Evolutionary conservation across 2,797 vertebrate genomes (phyloP).

Genomic region (Silurus lanzhouensis): DNA sequence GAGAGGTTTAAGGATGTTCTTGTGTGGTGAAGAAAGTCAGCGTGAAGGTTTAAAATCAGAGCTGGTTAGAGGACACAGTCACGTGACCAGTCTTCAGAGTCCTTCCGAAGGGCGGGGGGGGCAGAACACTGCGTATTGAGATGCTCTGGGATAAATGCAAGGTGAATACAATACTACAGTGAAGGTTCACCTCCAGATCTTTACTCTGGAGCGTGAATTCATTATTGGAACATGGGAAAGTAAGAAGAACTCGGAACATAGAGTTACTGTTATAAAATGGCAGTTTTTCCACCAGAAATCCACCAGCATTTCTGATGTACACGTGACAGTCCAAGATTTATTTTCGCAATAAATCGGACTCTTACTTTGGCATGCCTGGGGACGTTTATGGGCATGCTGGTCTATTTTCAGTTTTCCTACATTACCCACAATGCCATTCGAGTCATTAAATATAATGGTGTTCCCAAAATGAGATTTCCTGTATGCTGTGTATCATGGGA

Average conservation of each 20-base stretch:
- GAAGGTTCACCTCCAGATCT: neutral
- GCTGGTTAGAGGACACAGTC: neutral
- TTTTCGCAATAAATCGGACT: too few relatives aligned
- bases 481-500: neutral
- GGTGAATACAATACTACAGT: neutral
- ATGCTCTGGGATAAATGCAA: neutral
- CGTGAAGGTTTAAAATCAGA: neutral
- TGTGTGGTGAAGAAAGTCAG: neutral
- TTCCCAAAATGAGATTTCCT: neutral
- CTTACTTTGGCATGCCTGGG: too few relatives aligned
- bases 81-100: neutral
- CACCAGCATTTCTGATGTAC: too few relatives aligned
- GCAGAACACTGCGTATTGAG: too few relatives aligned
- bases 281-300: too few relatives aligned
- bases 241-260: too few relatives aligned
- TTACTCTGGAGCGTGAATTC: neutral
- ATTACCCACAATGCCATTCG: too few relatives aligned
- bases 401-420: too few relatives aligned
- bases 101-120: neutral
- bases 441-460: neutral
- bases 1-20: neutral
- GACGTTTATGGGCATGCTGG: too few relatives aligned
- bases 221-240: neutral
- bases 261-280: too few relatives aligned
- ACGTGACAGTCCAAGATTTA: too few relatives aligned